Percentiles rank a stretch among this genome's conserved stretches.
Conservation (phyloP, 2,888 invertebrate genomes). For the Linnaemya tessellans region DNA sequence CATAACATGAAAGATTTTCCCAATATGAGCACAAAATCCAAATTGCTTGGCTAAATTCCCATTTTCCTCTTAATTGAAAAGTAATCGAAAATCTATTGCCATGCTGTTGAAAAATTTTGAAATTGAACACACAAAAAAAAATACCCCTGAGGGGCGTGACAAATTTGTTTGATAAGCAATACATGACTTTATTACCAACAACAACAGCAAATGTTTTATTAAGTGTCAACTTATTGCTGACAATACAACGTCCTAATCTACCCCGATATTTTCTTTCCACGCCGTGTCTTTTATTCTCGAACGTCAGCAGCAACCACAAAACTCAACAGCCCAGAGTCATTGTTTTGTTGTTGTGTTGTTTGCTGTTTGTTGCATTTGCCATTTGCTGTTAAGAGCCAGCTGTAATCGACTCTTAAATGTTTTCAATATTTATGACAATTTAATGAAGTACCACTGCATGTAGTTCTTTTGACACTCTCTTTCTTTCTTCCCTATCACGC, state of each 20-base stretch:
- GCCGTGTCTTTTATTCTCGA: slow-evolving; percentile 13
- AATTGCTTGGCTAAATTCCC: slow-evolving; percentile 70
- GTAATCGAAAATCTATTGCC: slow-evolving; percentile 45
- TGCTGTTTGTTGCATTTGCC: slow-evolving; percentile 39
- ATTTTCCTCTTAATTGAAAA: slow-evolving; percentile 75
- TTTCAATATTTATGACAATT: slow-evolving; percentile 72
- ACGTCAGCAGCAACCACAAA: slow-evolving; percentile 45
- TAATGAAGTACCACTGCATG: slow-evolving; percentile 60
- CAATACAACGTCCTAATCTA: slow-evolving; percentile 62
- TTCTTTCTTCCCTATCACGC: slow-evolving; percentile 14
- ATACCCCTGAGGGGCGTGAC: slow-evolving; percentile 79
- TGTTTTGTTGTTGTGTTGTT: slow-evolving; percentile 26
- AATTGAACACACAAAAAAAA: not conserved
- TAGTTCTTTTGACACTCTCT: slow-evolving; percentile 32
- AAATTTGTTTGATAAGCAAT: slow-evolving; percentile 75
- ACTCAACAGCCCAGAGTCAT: slow-evolving; percentile 39
- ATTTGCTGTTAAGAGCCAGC: slow-evolving; percentile 62
- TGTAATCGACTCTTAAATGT: slow-evolving; percentile 67
- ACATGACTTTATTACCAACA: slow-evolving; percentile 68
- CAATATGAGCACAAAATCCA: not conserved
- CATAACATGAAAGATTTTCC: not conserved
- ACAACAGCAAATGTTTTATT: slow-evolving; percentile 58
- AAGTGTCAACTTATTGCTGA: slow-evolving; percentile 71
- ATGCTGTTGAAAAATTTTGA: slow-evolving; percentile 7
- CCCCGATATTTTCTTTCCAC: slow-evolving; percentile 55